A percentile compares a stretch with the other conserved stretches of the same genome.
Evolutionary conservation across 2,888 invertebrate species (phyloP).

Genomic region (Emmelina monodactyla): DNA sequence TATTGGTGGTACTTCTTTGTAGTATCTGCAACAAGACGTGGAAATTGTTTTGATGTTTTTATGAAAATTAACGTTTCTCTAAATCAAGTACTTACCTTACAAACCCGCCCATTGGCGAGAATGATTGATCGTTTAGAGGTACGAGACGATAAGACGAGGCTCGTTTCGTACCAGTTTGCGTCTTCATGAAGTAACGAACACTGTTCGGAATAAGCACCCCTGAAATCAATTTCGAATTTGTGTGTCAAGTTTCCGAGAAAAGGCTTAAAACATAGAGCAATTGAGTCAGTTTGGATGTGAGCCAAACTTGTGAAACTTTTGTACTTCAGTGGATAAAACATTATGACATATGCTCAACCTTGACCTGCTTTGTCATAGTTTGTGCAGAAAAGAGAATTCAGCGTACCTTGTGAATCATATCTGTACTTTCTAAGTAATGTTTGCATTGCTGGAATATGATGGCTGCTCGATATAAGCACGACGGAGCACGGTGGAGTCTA

Average conservation of each 20-base stretch:
- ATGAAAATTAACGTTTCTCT: slow-evolving; percentile 3
- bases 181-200: slow-evolving; percentile 47
- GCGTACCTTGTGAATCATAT: slow-evolving; percentile 45
- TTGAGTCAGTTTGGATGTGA: too few relatives aligned
- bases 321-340: too few relatives aligned
- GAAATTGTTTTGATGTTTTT: slow-evolving; percentile 2
- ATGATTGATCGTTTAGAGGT: slow-evolving; percentile 44
- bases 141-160: slow-evolving; percentile 31
- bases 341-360: too few relatives aligned
- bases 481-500: too few relatives aligned
- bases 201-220: slow-evolving; percentile 50
- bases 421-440: slow-evolving; percentile 48
- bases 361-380: too few relatives aligned
- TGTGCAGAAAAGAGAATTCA: too few relatives aligned
- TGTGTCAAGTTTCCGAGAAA: too few relatives aligned
- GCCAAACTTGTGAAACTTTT: too few relatives aligned
- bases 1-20: slow-evolving; percentile 55
- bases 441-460: slow-evolving; percentile 39
- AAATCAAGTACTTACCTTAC: slow-evolving; percentile 31
- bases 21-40: slow-evolving; percentile 36
- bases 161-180: slow-evolving; percentile 29
- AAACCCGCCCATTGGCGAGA: slow-evolving; percentile 49
- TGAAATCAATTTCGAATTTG: too few relatives aligned
- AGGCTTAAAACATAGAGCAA: too few relatives aligned
- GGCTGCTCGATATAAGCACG: too few relatives aligned